Evolutionary conservation across 2,113 vertebrate genomes (phyloP), one percentile per base, ranked within the genome.

Genomic region (Rattus rattus): DNA sequence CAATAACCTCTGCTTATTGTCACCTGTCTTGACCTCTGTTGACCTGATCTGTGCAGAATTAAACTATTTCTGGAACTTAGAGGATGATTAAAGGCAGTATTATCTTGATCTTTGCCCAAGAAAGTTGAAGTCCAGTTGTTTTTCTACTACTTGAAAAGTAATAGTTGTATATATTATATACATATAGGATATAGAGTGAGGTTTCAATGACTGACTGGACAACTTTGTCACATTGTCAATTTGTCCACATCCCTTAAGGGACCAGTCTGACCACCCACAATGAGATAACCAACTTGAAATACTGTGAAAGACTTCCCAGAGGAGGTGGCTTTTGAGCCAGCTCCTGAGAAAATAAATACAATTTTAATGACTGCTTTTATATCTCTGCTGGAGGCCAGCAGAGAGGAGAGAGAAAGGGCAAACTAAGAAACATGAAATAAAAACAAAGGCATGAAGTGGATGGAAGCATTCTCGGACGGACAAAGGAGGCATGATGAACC

Each of bases 311-410:
- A 17, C 54, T 92, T 94, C 76, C 59, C 80, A 94, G 39, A 80
- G 65, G 26, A 90, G 26, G 49, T 81, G 3, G 54, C 49, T 96
- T 95, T 94, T 70, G 56, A 94, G n/a, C 13, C 54, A 75, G 30
- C 63, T 92, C 81, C 85, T 94, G 28, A 81, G 92, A 97, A 96
- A 84, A 70, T 47, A 97, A 95, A 88, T 88, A 81, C 43, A 70
- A 77, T 81, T 90, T 90, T 94, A 96, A 88, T 86, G 52, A 92
- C 90, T 59, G 4, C 85, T 65, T 87, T 54, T 65, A 59, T 76
- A 90, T 90, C 72, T 96, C 92, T 92, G 17, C 28, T 88, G 52
- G 65, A 81, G 7, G 47, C 22, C 85, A 92, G 12, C 92, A n/a
- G 47, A 49, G 69, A 89, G 12, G 7, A 77, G 9, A 28, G 10